Evolutionary conservation across 2,113 vertebrate genomes (phyloP).

Genomic region (Sarotherodon lohbergeri): DNA sequence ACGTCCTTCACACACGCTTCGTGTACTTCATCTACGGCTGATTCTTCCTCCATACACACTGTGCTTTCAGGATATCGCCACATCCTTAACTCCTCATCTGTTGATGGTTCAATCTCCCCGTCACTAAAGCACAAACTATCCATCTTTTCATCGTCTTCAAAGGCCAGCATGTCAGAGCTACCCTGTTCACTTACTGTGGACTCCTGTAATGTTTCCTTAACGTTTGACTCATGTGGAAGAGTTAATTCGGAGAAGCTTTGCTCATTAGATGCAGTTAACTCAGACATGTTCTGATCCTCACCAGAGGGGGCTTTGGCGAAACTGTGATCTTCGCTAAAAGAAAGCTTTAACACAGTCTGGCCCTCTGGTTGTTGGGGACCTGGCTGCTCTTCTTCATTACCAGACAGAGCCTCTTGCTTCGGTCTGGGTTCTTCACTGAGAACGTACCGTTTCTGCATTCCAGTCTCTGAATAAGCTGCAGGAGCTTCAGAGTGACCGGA

Average conservation of each 20-base stretch:
- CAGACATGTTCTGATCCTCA: neutral
- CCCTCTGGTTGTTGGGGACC: neutral
- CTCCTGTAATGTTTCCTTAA: neutral
- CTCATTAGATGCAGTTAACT: neutral
- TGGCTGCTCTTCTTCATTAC: neutral
- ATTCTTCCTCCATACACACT: neutral
- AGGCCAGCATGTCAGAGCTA: neutral
- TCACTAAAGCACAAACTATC: neutral
- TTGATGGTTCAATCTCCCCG: conserved; percentile 37
- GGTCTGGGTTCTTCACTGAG: neutral
- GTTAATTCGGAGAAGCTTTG: neutral
- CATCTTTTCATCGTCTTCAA: neutral
- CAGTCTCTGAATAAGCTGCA: neutral
- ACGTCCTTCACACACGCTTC: neutral
- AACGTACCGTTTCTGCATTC: neutral
- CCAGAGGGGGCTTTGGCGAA: neutral
- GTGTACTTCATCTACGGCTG: neutral
- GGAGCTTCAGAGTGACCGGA: neutral
- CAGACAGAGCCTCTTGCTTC: neutral
- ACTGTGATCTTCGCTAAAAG: conserved; percentile 21
- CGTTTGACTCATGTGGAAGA: neutral
- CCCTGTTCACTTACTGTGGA: neutral
- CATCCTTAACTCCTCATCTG: conserved; percentile 37
- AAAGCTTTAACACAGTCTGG: neutral
- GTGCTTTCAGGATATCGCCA: conserved; percentile 49